Evolutionary conservation across 2,888 invertebrate genomes (phyloP), one percentile per base, ranked within the genome.

Genomic region (Alloscopus bannaensis): DNA sequence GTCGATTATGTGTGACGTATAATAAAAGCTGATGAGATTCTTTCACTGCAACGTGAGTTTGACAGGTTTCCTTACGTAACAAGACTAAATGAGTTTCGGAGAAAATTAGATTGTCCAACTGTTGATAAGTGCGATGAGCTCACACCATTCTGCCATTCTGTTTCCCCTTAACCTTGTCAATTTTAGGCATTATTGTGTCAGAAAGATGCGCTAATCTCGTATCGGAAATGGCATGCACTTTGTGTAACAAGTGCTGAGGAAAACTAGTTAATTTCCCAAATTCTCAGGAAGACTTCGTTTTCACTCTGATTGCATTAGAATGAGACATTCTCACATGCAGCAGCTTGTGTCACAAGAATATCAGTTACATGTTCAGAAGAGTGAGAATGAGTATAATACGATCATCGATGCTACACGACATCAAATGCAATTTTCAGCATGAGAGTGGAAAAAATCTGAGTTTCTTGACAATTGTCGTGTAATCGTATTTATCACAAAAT

Each of bases 61-160:
- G n/a, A n/a, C n/a, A n/a, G n/a, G n/a, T n/a, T n/a, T n/a, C n/a
- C n/a, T n/a, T n/a, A n/a, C n/a, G n/a, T n/a, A n/a, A n/a, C n/a
- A n/a, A n/a, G n/a, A n/a, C n/a, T n/a, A n/a, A n/a, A n/a, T n/a
- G n/a, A n/a, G n/a, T 3, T 47, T 36, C 1, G 36, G 26, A 59
- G 69, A 59, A 70, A 70, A 70, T 70, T 70, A 59, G 57, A 70
- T 70, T 70, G 59, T 70, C 69, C 24, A 59, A 36, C n/a, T 20
- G 24, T 16, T 57, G 13, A 22, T n/a, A 26, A 55, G 26, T 28
- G 16, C 6, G 8, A 6, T 18, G n/a, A 36, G 36, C 36, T 36
- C 36, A 36, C 36, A 18, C 55, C 16, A 52, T n/a, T 16, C 20
- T 24, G 57, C 29, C 31, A 57, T 57, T 57, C 57, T 18, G 31